Percentiles rank a stretch among this genome's conserved stretches.
phyloP scores from a whole-genome alignment of 2,888 invertebrate species.

The Eupeodes luniger region DNA sequence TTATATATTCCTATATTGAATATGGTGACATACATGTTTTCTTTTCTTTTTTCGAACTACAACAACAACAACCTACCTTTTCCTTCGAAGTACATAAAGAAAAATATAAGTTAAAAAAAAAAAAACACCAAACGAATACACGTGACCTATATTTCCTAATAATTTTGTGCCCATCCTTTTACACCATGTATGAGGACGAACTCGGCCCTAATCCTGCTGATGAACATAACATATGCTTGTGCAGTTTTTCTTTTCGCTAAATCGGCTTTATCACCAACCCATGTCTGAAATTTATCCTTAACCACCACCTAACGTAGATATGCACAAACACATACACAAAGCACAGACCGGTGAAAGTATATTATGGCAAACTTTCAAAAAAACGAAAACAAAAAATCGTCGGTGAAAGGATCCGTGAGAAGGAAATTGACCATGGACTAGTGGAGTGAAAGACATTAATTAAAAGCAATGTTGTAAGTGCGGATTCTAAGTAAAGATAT shows the following conservation, averaged over 20 bases:
- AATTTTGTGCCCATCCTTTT: conserved; percentile 42
- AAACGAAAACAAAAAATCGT: conserved; percentile 1
- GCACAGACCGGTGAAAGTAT: background rate
- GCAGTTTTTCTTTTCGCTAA: conserved; percentile 42
- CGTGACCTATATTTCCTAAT: conserved; percentile 61
- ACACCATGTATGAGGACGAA: conserved; percentile 10
- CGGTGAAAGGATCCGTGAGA: background rate
- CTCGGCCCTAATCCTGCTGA: conserved; percentile 38
- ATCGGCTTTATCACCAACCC: conserved; percentile 61
- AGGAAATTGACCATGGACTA: conserved; percentile 53
- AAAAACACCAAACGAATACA: background rate
- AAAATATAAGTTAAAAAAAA: background rate
- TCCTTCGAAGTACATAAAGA: background rate
- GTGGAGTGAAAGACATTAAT: conserved; percentile 69
- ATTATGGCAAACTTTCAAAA: conserved; percentile 37
- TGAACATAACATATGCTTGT: conserved; percentile 30
- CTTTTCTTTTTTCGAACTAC: background rate
- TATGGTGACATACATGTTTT: background rate
- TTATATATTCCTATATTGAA: background rate
- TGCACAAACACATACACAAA: too few species aligned
- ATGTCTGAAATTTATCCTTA: conserved; percentile 51
- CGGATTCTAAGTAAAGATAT: conserved; percentile 33
- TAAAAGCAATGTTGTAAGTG: conserved; percentile 57
- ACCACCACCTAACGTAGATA: conserved; percentile 4
- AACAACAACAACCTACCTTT: conserved; percentile 3